Evolutionary conservation across 2,888 invertebrate genomes (phyloP).

Genomic region (Mythimna albipuncta): DNA sequence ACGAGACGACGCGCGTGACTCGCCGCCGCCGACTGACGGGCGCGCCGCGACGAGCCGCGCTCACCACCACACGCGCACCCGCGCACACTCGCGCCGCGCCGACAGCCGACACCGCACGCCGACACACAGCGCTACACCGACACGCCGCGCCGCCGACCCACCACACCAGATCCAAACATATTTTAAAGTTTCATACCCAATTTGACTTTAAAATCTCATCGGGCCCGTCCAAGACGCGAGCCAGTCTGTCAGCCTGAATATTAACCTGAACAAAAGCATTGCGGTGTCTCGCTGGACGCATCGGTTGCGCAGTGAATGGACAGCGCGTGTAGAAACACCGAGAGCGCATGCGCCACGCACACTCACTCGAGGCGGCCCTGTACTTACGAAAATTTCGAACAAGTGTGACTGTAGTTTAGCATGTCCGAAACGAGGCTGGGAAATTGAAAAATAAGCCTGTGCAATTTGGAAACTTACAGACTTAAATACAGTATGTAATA

Average conservation of each 20-base stretch:
- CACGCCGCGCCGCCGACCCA: slow-evolving; percentile 69
- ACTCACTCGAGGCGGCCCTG: slow-evolving; percentile 73
- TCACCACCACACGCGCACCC: slow-evolving; percentile 86
- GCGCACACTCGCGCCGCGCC: slow-evolving; percentile 79
- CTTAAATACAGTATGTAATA: slow-evolving; percentile 29
- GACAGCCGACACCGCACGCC: slow-evolving; percentile 68
- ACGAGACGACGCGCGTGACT: slow-evolving; percentile 89
- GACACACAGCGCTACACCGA: slow-evolving; percentile 72
- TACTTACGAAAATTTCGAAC: slow-evolving; percentile 71
- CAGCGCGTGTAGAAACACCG: slow-evolving; percentile 78
- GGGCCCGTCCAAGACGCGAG: slow-evolving; percentile 77
- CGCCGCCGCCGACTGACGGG: slow-evolving; percentile 90
- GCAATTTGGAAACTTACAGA: slow-evolving; percentile 47
- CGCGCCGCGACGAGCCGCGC: slow-evolving; percentile 85
- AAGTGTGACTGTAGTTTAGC: slow-evolving; percentile 69
- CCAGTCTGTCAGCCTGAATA: slow-evolving; percentile 79
- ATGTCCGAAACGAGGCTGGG: slow-evolving; percentile 69
- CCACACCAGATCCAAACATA: slow-evolving; percentile 79
- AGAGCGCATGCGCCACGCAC: slow-evolving; percentile 87
- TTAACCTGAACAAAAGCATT: slow-evolving; percentile 80
- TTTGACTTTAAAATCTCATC: slow-evolving; percentile 89
- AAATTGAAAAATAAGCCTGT: slow-evolving; percentile 71
- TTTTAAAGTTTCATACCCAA: slow-evolving; percentile 87
- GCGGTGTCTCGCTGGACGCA: slow-evolving; percentile 75
- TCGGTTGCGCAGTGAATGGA: slow-evolving; percentile 88